Evolutionary conservation across 2,888 invertebrate genomes (phyloP), one percentile per base, ranked within the genome.

Genomic region (Encarsia formosa): DNA sequence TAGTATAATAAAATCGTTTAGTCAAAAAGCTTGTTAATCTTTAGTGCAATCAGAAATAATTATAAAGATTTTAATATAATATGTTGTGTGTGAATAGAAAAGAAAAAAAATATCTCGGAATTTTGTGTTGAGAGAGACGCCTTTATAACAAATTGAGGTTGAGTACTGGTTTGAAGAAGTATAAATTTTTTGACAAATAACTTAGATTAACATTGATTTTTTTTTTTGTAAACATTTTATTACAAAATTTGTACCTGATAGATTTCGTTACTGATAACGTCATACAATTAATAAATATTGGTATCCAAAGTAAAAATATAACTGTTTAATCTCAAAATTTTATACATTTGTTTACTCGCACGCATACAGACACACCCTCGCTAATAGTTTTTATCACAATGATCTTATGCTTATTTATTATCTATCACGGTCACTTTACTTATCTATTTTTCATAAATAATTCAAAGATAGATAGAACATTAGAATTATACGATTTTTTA

Each of bases 11-110:
- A 2, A 35, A 24, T 29, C 38, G 18, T 40, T 29, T 35, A 42
- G 18, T 54, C 31, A 46, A 54, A 31, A 54, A 54, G 54, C 54
- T 54, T 49, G 54, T 54, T 54, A 54, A 46, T 38, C 35, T 16
- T 5, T 34, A 13, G n/a, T n/a, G 16, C 26, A 29, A 3, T 29
- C 9, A 13, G 41, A 9, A 24, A 23, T 39, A 15, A 16, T 22
- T 23, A 22, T 16, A 13, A 39, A 26, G 26, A 8, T 26, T 26
- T 8, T n/a, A n/a, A n/a, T n/a, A n/a, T n/a, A n/a, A n/a, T n/a
- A 26, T 26, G 11, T 6, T 26, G 26, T 26, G 26, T 26, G 26
- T 26, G 26, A 26, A 26, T 26, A 26, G 26, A 26, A 11, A 26
- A 26, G 26, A n/a, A n/a, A n/a, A n/a, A n/a, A n/a, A n/a, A n/a